These are phyloP conservation scores for Leptinotarsa defecta DNA, from an alignment of 1,140 invertebrate genomes.

Conservation along the genomic window DNA sequence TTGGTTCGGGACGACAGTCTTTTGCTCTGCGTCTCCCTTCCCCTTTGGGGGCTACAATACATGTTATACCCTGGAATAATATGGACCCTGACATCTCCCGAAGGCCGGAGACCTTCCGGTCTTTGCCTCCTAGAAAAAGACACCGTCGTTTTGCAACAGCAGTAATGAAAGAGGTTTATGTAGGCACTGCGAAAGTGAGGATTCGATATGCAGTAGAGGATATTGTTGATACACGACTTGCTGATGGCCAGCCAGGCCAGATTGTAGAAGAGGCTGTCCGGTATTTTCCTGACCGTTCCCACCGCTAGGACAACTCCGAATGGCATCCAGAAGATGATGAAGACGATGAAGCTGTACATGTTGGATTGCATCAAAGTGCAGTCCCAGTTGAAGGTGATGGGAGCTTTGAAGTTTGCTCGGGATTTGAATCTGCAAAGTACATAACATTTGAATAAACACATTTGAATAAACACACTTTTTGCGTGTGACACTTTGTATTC, in stretches of 20 bases:
- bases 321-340: slow-evolving; percentile 71
- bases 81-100: slow-evolving; percentile 74
- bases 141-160: slow-evolving; percentile 80
- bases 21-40: slow-evolving; percentile 55
- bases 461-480: too few species aligned
- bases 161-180: slow-evolving; percentile 78
- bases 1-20: slow-evolving; percentile 46
- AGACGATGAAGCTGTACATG: slow-evolving; percentile 68
- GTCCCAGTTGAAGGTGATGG: slow-evolving; percentile 67
- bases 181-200: slow-evolving; percentile 76
- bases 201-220: slow-evolving; percentile 70
- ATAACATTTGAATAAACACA: too few species aligned
- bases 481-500: too few species aligned
- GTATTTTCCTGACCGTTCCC: slow-evolving; percentile 59
- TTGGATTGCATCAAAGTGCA: slow-evolving; percentile 68
- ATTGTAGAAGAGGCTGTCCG: slow-evolving; percentile 64
- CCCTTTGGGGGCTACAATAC: slow-evolving; percentile 65
- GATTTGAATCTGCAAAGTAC: slow-evolving; percentile 45
- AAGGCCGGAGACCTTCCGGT: slow-evolving; percentile 61
- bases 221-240: slow-evolving; percentile 71
- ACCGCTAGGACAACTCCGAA: slow-evolving; percentile 64
- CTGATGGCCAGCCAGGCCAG: slow-evolving; percentile 70
- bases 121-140: slow-evolving; percentile 69
- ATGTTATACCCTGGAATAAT: slow-evolving; percentile 77
- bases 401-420: slow-evolving; percentile 65